Conservation (phyloP, 2,113 vertebrate species). For the Psophia crepitans region DNA sequence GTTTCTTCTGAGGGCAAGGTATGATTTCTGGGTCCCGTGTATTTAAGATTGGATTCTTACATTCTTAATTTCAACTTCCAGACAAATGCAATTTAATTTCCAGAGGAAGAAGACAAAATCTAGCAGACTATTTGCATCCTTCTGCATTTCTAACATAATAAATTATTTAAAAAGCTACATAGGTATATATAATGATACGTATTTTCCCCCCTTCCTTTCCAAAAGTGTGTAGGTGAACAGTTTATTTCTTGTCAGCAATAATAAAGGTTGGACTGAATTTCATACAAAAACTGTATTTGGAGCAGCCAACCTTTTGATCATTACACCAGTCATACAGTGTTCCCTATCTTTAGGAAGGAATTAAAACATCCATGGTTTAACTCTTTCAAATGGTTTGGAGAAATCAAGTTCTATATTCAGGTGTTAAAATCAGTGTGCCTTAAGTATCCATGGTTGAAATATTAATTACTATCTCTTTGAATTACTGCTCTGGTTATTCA, state of each 20-base stretch:
- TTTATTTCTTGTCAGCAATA: not conserved
- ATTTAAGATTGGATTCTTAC: not conserved
- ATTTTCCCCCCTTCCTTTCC: not conserved
- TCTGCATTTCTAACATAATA: not conserved
- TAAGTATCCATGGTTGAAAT: not conserved
- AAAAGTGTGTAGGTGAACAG: not conserved
- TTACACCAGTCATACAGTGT: not conserved
- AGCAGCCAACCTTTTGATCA: not conserved
- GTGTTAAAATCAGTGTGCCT: not conserved
- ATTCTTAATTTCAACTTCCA: not conserved
- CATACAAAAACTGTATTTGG: not conserved
- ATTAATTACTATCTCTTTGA: not conserved
- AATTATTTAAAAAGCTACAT: not conserved
- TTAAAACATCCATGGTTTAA: not conserved
- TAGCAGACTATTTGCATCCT: not conserved
- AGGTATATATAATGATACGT: not conserved
- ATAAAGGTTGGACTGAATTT: not conserved
- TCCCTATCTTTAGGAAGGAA: not conserved
- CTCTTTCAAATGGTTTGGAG: not conserved
- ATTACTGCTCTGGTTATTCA: not conserved
- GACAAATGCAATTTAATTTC: not conserved
- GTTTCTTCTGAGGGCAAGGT: not conserved
- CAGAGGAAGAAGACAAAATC: not conserved
- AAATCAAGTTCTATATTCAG: not conserved
- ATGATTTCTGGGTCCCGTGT: not conserved